Evolutionary conservation across 2,888 invertebrate genomes (phyloP).

Genomic region (Oxystoma pomonae): DNA sequence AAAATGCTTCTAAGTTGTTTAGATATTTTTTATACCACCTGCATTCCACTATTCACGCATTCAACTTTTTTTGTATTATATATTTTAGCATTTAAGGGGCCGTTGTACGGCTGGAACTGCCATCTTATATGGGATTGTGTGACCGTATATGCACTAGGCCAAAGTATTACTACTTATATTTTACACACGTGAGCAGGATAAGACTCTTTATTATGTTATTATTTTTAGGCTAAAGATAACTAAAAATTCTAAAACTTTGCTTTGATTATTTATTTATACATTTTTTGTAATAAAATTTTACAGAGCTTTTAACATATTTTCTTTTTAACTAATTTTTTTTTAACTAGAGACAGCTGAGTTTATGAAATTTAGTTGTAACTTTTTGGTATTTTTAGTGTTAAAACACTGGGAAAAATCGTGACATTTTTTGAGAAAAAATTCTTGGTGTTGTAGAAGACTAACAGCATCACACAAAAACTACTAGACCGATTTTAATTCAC

Average conservation of each 20-base stretch:
- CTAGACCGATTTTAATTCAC: no score
- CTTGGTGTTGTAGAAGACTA: no score
- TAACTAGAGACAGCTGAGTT: no score
- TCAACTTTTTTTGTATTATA: constrained; percentile 32
- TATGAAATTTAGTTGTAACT: neutral
- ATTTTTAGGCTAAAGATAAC: constrained; percentile 46
- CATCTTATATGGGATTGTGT: constrained; percentile 41
- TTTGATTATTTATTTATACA: constrained; percentile 13
- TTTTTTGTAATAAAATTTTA: constrained; percentile 6
- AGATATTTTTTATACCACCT: constrained; percentile 30
- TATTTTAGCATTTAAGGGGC: constrained; percentile 23
- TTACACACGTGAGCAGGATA: constrained; percentile 44
- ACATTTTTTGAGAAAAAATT: no score
- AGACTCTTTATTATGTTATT: constrained; percentile 45
- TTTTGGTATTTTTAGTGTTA: no score
- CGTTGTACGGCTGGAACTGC: constrained; percentile 41
- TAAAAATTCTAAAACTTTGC: constrained; percentile 41
- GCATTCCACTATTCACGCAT: constrained; percentile 41
- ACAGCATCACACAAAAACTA: no score
- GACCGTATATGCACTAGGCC: constrained; percentile 44
- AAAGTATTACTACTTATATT: constrained; percentile 47
- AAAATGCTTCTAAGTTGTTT: constrained; percentile 85
- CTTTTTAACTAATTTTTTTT: no score
- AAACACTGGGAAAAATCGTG: no score
- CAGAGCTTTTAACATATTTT: neutral